Conservation (phyloP, 2,888 invertebrate genomes). For the Pandemis heparana region DNA sequence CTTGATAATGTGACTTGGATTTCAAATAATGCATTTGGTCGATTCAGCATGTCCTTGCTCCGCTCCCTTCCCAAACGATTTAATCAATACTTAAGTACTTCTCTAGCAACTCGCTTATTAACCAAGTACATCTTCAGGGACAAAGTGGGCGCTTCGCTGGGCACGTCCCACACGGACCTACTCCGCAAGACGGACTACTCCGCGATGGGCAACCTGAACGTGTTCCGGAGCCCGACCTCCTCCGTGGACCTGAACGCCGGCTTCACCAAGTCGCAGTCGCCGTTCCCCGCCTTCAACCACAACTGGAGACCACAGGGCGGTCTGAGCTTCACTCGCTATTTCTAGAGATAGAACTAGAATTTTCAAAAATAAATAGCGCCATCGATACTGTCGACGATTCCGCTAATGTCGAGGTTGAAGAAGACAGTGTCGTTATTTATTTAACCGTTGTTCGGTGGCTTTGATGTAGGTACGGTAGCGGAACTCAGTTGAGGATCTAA, state of each 20-base stretch:
- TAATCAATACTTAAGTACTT: no score
- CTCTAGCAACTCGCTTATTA: not conserved
- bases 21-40: no score
- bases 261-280: conserved; percentile 55
- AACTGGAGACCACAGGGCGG: conserved; percentile 55
- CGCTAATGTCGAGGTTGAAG: no score
- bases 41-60: no score
- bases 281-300: conserved; percentile 51
- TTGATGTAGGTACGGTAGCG: no score
- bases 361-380: no score
- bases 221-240: conserved; percentile 50
- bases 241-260: conserved; percentile 65
- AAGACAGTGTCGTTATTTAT: no score
- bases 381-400: no score
- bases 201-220: conserved; percentile 58
- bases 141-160: conserved; percentile 56
- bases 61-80: no score
- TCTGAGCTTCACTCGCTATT: conserved; percentile 18
- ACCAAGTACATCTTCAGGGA: conserved; percentile 47
- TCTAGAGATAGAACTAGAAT: conserved; percentile 1
- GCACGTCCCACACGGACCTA: conserved; percentile 54
- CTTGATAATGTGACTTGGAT: no score
- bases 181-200: conserved; percentile 60
- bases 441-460: no score
- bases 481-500: no score